Evolutionary conservation across 2,888 invertebrate genomes (phyloP).

Genomic region (Nymphalis c-album): DNA sequence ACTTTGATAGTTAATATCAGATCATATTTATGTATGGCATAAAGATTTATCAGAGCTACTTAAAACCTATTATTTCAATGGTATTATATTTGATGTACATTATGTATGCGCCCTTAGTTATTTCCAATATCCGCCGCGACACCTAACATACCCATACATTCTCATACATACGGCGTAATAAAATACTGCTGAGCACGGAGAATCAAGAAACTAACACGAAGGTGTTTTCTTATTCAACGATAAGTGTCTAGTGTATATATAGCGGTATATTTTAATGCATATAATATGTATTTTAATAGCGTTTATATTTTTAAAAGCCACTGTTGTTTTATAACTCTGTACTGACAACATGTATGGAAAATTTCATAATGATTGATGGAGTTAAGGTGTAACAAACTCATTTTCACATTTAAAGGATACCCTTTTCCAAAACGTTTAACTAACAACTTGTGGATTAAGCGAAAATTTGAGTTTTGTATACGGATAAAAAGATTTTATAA

Average conservation of each 20-base stretch:
- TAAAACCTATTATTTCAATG: neutral
- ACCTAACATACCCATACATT: slow-evolving; percentile 45
- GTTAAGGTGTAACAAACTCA: too few relatives aligned
- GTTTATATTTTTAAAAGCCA: too few relatives aligned
- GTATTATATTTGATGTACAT: slow-evolving; percentile 37
- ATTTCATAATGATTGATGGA: too few relatives aligned
- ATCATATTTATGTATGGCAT: neutral
- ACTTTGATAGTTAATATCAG: neutral
- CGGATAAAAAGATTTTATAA: too few relatives aligned
- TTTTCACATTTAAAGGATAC: too few relatives aligned
- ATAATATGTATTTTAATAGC: too few relatives aligned
- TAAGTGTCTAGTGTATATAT: neutral
- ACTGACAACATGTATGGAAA: too few relatives aligned
- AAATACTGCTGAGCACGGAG: slow-evolving; percentile 49
- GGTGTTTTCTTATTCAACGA: slow-evolving; percentile 21
- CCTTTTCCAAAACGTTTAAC: too few relatives aligned
- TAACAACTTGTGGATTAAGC: too few relatives aligned
- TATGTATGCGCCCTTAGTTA: slow-evolving; percentile 49
- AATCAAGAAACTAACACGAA: slow-evolving; percentile 41
- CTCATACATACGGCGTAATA: slow-evolving; percentile 47
- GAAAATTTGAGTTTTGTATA: too few relatives aligned
- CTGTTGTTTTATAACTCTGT: too few relatives aligned
- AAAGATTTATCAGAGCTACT: neutral
- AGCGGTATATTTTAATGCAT: neutral
- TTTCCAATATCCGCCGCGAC: slow-evolving; percentile 59